These are phyloP conservation scores for Dendrolimus punctatus DNA, from an alignment of 1,140 invertebrate species.

Conservation along the genomic window DNA sequence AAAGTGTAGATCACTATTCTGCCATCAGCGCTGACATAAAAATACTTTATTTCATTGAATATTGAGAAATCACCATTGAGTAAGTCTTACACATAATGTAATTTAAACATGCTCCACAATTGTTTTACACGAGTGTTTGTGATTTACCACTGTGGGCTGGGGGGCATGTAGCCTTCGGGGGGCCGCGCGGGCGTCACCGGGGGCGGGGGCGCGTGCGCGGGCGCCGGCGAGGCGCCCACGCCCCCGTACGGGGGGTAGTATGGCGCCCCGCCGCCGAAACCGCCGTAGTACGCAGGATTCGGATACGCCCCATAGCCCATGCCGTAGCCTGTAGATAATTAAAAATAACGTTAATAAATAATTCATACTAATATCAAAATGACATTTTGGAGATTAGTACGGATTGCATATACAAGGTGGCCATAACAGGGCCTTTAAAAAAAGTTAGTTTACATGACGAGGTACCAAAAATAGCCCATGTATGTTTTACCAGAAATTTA, in stretches of 20 bases:
- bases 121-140: constrained; percentile 2
- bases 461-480: no score
- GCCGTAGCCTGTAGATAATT: constrained; percentile 46
- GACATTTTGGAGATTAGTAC: no score
- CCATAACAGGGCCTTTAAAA: no score
- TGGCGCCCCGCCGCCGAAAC: constrained; percentile 35
- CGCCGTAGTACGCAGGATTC: constrained; percentile 57
- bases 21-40: no score
- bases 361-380: no score
- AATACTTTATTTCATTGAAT: no score
- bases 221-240: constrained; percentile 36
- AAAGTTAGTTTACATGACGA: no score
- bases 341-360: background rate
- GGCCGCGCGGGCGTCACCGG: constrained; percentile 33
- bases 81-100: no score
- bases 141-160: constrained; percentile 61
- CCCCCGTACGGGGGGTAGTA: constrained; percentile 69
- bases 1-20: no score
- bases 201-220: constrained; percentile 45
- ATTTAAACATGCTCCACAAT: background rate
- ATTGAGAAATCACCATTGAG: no score
- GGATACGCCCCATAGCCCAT: constrained; percentile 58
- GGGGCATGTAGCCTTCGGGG: constrained; percentile 69
- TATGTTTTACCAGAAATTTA: no score
- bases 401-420: no score